Conservation (phyloP, 2,888 invertebrate species). For the Tetragnatha montana region DNA sequence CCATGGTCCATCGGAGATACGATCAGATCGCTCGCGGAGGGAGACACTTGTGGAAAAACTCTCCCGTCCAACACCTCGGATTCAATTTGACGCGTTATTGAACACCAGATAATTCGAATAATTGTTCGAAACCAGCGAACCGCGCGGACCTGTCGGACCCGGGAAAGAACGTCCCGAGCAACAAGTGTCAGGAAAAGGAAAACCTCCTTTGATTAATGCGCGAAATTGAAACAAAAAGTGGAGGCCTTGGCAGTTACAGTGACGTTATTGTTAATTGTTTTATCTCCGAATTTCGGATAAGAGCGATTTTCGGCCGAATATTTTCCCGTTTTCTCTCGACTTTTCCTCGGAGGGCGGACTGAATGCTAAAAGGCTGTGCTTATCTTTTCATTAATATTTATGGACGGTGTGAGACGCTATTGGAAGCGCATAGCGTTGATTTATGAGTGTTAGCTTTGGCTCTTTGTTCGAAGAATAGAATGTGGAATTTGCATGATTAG, state of each 20-base stretch:
- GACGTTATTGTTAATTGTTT: conserved; percentile 28
- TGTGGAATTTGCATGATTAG: not conserved
- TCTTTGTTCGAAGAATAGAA: not conserved
- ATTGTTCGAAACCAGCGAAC: conserved; percentile 39
- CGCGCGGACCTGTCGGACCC: conserved; percentile 24
- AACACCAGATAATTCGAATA: conserved; percentile 27
- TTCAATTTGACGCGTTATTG: conserved; percentile 37
- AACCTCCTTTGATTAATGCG: conserved; percentile 24
- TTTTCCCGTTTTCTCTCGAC: not conserved
- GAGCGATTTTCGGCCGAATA: not conserved
- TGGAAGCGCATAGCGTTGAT: not conserved
- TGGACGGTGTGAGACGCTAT: not conserved
- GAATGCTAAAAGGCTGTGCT: not conserved
- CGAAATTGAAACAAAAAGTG: conserved; percentile 15
- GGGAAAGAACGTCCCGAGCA: not conserved
- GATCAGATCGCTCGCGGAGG: too few relatives aligned
- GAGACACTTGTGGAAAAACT: too few relatives aligned
- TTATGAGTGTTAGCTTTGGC: not conserved
- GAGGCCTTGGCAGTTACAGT: not conserved
- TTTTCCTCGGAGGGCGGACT: not conserved
- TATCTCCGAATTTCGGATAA: not conserved
- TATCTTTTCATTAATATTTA: not conserved
- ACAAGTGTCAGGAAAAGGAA: conserved; percentile 26
- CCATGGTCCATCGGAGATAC: too few relatives aligned
- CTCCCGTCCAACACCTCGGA: too few relatives aligned